A percentile compares a stretch with the other conserved stretches of the same genome.
Conservation (phyloP, 2,888 invertebrate genomes). For the Drosophila mimetica region DNA sequence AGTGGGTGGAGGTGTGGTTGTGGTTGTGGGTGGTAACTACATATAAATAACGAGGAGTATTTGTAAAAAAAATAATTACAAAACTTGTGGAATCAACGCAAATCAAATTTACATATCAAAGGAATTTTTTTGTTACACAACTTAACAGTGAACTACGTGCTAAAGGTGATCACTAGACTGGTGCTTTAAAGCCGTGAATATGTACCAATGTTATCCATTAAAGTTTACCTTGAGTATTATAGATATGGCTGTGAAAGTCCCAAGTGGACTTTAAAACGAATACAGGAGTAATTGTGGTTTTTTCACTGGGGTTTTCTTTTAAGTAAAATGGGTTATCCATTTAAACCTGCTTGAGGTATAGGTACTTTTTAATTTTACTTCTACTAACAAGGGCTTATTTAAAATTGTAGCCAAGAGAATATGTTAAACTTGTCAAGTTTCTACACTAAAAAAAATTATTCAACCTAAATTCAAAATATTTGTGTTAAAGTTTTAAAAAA, state of each 20-base stretch:
- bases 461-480: too few relatives aligned
- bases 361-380: too few relatives aligned
- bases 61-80: slow-evolving; percentile 44
- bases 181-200: slow-evolving; percentile 35
- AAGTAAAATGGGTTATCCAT: too few relatives aligned
- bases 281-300: too few relatives aligned
- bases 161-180: slow-evolving; percentile 45
- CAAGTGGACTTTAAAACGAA: neutral
- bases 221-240: slow-evolving; percentile 31
- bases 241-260: slow-evolving; percentile 20
- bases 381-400: too few relatives aligned
- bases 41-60: slow-evolving; percentile 62
- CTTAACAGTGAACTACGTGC: slow-evolving; percentile 36
- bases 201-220: slow-evolving; percentile 8
- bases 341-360: too few relatives aligned
- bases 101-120: slow-evolving; percentile 70
- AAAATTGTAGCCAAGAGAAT: too few relatives aligned
- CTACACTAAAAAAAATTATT: too few relatives aligned
- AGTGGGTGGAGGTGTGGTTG: slow-evolving; percentile 13
- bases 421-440: too few relatives aligned
- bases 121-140: slow-evolving; percentile 57
- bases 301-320: neutral
- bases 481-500: too few relatives aligned
- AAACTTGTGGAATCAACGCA: slow-evolving; percentile 66
- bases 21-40: slow-evolving; percentile 27